Base-by-base conservation (phyloP, 2,888 invertebrate species). In the Saturnia japonica region DNA sequence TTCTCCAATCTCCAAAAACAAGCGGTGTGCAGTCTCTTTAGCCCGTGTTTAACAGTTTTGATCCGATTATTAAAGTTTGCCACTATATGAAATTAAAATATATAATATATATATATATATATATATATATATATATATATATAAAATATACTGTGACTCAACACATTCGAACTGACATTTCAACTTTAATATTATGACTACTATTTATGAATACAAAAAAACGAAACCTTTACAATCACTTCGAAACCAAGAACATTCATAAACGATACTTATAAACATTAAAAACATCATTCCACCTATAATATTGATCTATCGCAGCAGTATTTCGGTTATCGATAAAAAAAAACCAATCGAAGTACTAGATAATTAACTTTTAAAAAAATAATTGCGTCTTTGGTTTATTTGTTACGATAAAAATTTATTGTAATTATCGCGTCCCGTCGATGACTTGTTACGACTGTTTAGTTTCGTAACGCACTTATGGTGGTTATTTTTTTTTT, bases 401-500 rank as follows among this genome's bases (percentile, higher is more conserved):
- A 54, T 70, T 70, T 22, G 42, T 66, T 28, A 34, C 64, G 68
- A 71, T 68, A 67, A 68, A 47, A 72, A 72, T 45, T 67, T 42
- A 69, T 67, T 69, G 54, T 19, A 67, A 28, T 68, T 62, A n/a
- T 54, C 70, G 66, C 69, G 16, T 40, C 60, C 14, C 69, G 57
- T 16, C 42, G 40, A 22, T 68, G 51, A 70, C 70, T 71, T 70
- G 68, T 60, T 57, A 6, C 70, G 67, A 64, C 0, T 47, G 62
- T 69, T 74, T 73, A 77, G 81, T 91, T 91, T 90, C 90, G 89
- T 90, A 89, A 91, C 81, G 78, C 79, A 83, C 85, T 86, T 86
- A 82, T 79, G 84, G 87, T 87, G 87, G 85, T 85, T 85, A 89
- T 90, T 91, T 89, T 91, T 91, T 92, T 91, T 91, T 60, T 88